Percentiles rank a stretch among this genome's conserved stretches.
phyloP scores from a whole-genome alignment of 2,113 vertebrate genomes.

The Hucho hucho region DNA sequence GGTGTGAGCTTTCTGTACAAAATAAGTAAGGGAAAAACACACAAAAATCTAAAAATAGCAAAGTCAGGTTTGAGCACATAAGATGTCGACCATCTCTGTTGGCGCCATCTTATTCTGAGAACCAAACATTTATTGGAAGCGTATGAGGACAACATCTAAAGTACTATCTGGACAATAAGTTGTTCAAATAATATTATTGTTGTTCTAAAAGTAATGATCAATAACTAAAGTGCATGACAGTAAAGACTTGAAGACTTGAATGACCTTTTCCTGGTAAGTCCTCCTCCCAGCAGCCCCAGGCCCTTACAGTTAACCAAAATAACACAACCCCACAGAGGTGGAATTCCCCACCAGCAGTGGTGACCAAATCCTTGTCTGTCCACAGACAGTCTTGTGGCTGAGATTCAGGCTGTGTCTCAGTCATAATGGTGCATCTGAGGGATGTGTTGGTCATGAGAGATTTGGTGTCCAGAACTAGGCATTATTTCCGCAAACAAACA shows the following conservation, averaged over 20 bases:
- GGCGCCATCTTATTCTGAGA: neutral
- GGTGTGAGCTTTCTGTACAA: too few relatives aligned
- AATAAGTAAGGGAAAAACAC: too few relatives aligned
- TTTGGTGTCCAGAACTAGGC: neutral
- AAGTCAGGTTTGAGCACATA: too few relatives aligned
- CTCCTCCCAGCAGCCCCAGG: slow-evolving; percentile 19
- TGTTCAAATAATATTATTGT: neutral
- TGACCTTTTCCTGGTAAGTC: neutral
- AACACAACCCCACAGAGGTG: slow-evolving; percentile 5
- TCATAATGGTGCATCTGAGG: neutral
- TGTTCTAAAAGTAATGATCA: too few relatives aligned
- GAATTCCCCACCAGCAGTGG: slow-evolving; percentile 41
- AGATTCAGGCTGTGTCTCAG: neutral
- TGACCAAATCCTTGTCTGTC: neutral
- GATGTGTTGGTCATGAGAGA: neutral
- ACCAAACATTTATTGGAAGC: neutral
- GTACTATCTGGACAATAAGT: neutral
- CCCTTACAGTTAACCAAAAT: slow-evolving; percentile 21
- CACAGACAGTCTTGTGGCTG: neutral
- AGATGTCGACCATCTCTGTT: too few relatives aligned
- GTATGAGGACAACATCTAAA: too few relatives aligned
- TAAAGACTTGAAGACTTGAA: neutral
- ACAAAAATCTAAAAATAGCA: too few relatives aligned
- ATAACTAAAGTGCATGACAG: too few relatives aligned
- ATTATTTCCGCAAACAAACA: neutral